Conservation (phyloP, 2,113 vertebrate genomes). For the Aptenodytes forsteri region DNA sequence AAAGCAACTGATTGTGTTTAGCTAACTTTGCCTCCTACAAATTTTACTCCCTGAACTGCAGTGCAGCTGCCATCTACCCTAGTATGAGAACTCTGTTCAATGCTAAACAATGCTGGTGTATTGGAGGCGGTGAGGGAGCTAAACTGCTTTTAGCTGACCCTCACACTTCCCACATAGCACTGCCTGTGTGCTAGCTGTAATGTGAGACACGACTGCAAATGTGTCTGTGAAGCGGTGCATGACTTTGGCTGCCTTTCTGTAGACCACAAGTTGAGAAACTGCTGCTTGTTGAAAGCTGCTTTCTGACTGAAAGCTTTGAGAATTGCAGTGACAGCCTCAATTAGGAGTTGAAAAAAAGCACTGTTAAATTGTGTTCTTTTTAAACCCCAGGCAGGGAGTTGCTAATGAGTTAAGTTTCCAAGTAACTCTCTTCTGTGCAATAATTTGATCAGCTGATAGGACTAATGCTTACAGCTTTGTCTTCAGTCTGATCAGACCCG, state of each 20-base stretch:
- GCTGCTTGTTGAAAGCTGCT: neutral
- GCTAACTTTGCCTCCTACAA: neutral
- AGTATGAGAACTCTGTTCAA: too few relatives aligned
- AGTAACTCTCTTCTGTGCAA: neutral
- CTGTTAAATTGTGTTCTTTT: neutral
- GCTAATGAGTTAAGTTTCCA: neutral
- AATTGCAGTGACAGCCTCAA: neutral
- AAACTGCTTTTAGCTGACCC: conserved; percentile 11
- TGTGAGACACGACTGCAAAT: neutral
- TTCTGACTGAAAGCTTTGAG: neutral
- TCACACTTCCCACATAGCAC: neutral
- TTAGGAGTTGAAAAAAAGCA: neutral
- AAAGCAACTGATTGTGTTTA: neutral
- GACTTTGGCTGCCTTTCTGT: neutral
- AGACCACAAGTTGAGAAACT: neutral
- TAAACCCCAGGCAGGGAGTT: neutral
- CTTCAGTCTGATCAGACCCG: neutral
- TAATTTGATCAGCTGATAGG: neutral
- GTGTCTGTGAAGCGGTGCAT: neutral
- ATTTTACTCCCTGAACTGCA: neutral
- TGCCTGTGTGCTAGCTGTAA: neutral
- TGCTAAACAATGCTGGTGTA: neutral
- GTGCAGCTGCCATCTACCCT: neutral
- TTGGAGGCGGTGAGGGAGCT: neutral
- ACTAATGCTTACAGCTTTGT: neutral